A percentile compares a stretch with the other conserved stretches of the same genome.
Conservation (phyloP, 1,140 invertebrate genomes). For the Drosophila jambulina region DNA sequence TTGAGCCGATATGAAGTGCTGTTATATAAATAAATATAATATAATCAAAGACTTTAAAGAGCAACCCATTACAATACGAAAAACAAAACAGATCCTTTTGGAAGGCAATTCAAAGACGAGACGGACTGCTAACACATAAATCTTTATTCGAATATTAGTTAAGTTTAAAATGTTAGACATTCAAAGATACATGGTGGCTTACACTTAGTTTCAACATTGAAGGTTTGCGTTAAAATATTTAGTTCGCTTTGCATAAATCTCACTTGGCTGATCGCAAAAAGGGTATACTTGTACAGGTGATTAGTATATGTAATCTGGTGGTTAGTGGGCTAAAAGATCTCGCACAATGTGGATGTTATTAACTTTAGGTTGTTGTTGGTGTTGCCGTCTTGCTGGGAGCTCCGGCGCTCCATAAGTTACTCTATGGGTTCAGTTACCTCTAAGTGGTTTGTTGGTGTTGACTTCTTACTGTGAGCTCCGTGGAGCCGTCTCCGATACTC, state of each 20-base stretch:
- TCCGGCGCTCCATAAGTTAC: constrained; percentile 6
- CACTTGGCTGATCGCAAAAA: constrained; percentile 22
- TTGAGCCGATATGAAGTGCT: no score
- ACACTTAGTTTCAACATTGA: constrained; percentile 60
- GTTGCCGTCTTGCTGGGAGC: constrained; percentile 70
- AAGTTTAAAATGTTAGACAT: constrained; percentile 76
- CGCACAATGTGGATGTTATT: constrained; percentile 8
- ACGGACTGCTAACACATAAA: constrained; percentile 68
- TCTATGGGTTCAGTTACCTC: constrained; percentile 32
- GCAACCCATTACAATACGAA: no score
- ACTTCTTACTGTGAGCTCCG: constrained; percentile 76
- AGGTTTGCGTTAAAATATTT: constrained; percentile 64
- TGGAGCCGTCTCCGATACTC: constrained; percentile 28
- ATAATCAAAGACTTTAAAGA: no score
- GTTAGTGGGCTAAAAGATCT: constrained; percentile 41
- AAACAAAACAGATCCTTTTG: neutral
- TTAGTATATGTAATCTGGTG: constrained; percentile 41
- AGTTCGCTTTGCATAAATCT: constrained; percentile 75
- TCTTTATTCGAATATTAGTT: constrained; percentile 77
- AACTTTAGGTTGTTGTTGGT: constrained; percentile 21
- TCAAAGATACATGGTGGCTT: constrained; percentile 72
- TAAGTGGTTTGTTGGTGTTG: constrained; percentile 54
- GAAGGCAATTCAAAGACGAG: neutral
- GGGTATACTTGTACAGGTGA: constrained; percentile 23
- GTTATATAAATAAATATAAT: no score